These are phyloP conservation scores for Brienomyrus longianalis DNA, from an alignment of 2,113 vertebrate genomes.

Conservation along the genomic window DNA sequence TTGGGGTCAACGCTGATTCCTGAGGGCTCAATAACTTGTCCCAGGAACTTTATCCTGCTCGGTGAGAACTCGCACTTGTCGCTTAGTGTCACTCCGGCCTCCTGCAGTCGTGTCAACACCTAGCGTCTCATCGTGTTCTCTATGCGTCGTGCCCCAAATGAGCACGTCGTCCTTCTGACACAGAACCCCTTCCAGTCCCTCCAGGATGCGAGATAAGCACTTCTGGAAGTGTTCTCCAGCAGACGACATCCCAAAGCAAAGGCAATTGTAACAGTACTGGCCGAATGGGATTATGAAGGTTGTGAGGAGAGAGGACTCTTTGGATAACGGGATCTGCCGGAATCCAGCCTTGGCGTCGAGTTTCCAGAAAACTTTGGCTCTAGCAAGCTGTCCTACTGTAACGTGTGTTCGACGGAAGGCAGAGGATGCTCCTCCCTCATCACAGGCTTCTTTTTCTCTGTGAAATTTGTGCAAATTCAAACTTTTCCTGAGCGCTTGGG, in stretches of 20 bases:
- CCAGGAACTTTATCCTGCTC: conserved; percentile 17
- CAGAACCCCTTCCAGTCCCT: neutral
- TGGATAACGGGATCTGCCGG: conserved; percentile 3
- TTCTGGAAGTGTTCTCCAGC: conserved; percentile 14
- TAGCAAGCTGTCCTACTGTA: neutral
- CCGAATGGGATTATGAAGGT: conserved; percentile 17
- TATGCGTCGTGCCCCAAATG: neutral
- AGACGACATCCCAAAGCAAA: conserved; percentile 15
- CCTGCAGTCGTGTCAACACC: neutral
- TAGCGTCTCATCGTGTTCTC: neutral
- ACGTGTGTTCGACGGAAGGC: neutral
- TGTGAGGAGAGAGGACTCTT: neutral
- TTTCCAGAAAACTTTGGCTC: neutral
- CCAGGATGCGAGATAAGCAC: neutral
- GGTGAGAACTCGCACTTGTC: conserved; percentile 20
- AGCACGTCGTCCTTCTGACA: conserved; percentile 14
- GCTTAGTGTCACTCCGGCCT: conserved; percentile 1
- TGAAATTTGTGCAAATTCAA: too few relatives aligned
- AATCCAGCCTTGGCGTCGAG: conserved; percentile 7
- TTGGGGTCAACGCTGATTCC: conserved; percentile 23
- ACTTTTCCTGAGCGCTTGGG: too few relatives aligned
- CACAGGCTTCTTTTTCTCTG: too few relatives aligned
- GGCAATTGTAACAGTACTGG: conserved; percentile 11
- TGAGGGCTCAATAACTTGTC: conserved; percentile 12
- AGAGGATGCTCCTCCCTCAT: too few relatives aligned